phyloP scores from a whole-genome alignment of 2,888 invertebrate species.

The Folsomia candida region DNA sequence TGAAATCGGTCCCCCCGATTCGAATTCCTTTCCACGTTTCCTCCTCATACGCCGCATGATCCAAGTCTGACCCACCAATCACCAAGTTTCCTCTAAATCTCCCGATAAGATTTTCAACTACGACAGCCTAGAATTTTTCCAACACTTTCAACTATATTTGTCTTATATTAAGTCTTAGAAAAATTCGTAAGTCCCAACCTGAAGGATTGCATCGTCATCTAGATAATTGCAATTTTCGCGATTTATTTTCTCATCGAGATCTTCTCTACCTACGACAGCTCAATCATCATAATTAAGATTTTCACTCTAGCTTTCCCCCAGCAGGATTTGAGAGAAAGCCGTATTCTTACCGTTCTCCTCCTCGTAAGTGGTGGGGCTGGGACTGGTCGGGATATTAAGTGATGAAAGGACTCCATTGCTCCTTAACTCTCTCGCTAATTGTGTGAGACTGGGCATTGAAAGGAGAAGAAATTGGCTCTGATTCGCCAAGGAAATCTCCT shows the following conservation, averaged over 20 bases:
- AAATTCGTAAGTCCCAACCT: neutral
- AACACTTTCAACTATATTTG: neutral
- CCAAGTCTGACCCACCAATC: conserved; percentile 13
- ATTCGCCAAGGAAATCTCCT: conserved; percentile 50
- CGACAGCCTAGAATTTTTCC: conserved; percentile 18
- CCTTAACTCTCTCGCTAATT: conserved; percentile 44
- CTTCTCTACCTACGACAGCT: too few relatives aligned
- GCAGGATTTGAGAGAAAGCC: too few relatives aligned
- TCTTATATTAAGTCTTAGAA: neutral
- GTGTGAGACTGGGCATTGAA: conserved; percentile 43
- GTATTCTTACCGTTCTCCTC: conserved; percentile 2
- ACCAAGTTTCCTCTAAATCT: conserved; percentile 91
- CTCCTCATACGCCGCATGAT: conserved; percentile 69
- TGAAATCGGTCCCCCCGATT: conserved; percentile 66
- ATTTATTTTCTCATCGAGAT: neutral
- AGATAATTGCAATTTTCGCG: neutral
- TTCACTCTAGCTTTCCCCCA: neutral
- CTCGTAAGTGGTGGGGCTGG: conserved; percentile 11
- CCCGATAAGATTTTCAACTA: conserved; percentile 62
- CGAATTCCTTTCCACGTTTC: conserved; percentile 65
- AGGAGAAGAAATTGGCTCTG: conserved; percentile 48
- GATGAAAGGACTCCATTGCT: conserved; percentile 45
- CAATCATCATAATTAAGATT: neutral
- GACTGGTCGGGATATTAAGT: conserved; percentile 20
- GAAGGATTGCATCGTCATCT: neutral